phyloP scores from a whole-genome alignment of 2,113 vertebrate genomes.

The Brachionichthys hirsutus region DNA sequence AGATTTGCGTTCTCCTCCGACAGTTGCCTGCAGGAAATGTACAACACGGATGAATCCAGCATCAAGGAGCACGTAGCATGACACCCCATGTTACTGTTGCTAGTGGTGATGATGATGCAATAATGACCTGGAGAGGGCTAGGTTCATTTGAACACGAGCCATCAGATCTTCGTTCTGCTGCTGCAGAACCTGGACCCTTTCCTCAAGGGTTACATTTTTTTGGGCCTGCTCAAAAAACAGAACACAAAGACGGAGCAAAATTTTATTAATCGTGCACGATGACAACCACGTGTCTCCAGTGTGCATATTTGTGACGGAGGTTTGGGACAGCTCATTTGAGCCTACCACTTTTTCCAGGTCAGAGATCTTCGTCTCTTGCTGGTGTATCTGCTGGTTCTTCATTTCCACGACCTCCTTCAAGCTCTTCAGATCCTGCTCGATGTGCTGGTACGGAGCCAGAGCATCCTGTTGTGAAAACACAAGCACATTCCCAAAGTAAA shows the following conservation, averaged over 20 bases:
- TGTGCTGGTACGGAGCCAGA: constrained; percentile 90
- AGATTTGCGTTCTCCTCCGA: constrained; percentile 96
- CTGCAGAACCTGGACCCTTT: constrained; percentile 91
- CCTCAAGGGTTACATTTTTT: constrained; percentile 91
- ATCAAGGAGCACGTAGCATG: background rate
- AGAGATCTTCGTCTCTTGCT: constrained; percentile 93
- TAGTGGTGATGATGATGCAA: background rate
- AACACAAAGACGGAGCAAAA: constrained; percentile 39
- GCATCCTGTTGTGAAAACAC: constrained; percentile 77
- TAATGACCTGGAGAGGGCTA: constrained; percentile 84
- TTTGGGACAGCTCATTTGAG: constrained; percentile 51
- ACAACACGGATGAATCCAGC: constrained; percentile 7
- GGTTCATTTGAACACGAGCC: constrained; percentile 89
- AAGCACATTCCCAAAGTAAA: background rate
- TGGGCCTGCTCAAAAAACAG: constrained; percentile 83
- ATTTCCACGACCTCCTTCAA: constrained; percentile 94
- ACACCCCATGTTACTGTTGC: background rate
- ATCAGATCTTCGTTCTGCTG: constrained; percentile 96
- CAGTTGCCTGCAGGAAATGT: constrained; percentile 81
- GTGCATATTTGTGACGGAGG: background rate
- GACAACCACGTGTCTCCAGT: background rate
- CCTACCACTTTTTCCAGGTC: constrained; percentile 94
- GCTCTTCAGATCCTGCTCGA: constrained; percentile 93
- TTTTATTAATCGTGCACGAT: constrained; percentile 57
- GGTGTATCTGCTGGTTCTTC: constrained; percentile 96